Evolutionary conservation across 1,140 invertebrate species (phyloP).

Genomic region (Ectropis grisescens): DNA sequence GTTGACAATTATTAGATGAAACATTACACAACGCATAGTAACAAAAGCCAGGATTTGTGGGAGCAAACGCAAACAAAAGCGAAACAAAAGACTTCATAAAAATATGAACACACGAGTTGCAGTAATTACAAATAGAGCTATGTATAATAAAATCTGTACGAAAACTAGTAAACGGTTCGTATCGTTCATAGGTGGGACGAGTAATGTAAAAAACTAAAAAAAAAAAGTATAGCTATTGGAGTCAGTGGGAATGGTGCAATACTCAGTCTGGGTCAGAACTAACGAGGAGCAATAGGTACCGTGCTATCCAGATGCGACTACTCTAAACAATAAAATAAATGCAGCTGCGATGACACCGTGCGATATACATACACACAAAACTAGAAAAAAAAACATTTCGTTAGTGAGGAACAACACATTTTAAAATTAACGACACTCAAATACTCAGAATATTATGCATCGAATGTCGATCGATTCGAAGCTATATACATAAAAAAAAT

Average conservation of each 20-base stretch:
- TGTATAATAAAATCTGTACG: background rate
- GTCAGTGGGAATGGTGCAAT: constrained; percentile 19
- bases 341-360: background rate
- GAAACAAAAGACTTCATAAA: constrained; percentile 16
- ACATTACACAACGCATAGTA: too few relatives aligned
- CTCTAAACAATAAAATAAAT: background rate
- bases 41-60: too few relatives aligned
- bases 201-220: constrained; percentile 23
- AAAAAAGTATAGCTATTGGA: constrained; percentile 16
- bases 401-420: too few relatives aligned
- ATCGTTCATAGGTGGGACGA: constrained; percentile 37
- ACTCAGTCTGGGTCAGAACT: constrained; percentile 6
- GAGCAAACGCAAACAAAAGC: constrained; percentile 28
- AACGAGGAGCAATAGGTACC: too few relatives aligned
- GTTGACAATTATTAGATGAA: too few relatives aligned
- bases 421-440: too few relatives aligned
- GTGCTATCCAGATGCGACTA: too few relatives aligned
- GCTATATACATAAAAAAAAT: too few relatives aligned
- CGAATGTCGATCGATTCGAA: too few relatives aligned
- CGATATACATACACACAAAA: background rate
- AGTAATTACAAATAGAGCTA: constrained; percentile 3
- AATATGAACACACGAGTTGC: constrained; percentile 32
- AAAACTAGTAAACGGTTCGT: constrained; percentile 20
- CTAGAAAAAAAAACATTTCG: too few relatives aligned
- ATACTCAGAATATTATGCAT: too few relatives aligned